phyloP scores from a whole-genome alignment of 2,113 vertebrate species.

The Recurvirostra avosetta region DNA sequence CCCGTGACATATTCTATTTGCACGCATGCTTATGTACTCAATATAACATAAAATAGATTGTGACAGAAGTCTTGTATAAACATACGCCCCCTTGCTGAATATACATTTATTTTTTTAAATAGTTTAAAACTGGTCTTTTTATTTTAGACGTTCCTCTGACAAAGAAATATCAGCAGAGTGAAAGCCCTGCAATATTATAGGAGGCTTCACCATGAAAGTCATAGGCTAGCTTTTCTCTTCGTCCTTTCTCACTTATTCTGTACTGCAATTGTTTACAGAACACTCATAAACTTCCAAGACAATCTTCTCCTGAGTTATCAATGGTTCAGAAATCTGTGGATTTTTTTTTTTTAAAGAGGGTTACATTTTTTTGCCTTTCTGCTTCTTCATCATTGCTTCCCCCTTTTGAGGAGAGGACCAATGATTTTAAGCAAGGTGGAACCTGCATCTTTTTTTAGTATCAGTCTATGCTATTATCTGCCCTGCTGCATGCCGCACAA shows the following conservation, averaged over 20 bases:
- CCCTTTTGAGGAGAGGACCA: not conserved
- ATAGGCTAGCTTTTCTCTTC: not conserved
- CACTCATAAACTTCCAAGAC: not conserved
- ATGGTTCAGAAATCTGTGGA: not conserved
- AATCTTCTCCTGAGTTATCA: not conserved
- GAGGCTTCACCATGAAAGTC: not conserved
- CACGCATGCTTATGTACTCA: not conserved
- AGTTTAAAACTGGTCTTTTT: not conserved
- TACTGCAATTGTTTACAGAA: not conserved
- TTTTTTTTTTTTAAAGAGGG: not conserved
- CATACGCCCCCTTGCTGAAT: not conserved
- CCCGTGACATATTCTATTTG: not conserved
- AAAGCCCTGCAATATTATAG: not conserved
- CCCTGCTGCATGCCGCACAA: rapidly evolving
- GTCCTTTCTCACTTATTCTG: not conserved
- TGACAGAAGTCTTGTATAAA: not conserved
- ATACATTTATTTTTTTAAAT: not conserved
- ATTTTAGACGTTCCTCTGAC: not conserved
- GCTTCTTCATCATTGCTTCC: not conserved
- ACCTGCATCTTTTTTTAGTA: not conserved
- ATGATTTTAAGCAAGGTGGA: not conserved
- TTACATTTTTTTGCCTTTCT: not conserved
- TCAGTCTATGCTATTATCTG: not conserved
- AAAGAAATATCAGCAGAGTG: not conserved
- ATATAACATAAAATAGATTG: not conserved